These are phyloP conservation scores for Lates japonicus DNA, from an alignment of 2,797 vertebrate species.

Conservation along the genomic window DNA sequence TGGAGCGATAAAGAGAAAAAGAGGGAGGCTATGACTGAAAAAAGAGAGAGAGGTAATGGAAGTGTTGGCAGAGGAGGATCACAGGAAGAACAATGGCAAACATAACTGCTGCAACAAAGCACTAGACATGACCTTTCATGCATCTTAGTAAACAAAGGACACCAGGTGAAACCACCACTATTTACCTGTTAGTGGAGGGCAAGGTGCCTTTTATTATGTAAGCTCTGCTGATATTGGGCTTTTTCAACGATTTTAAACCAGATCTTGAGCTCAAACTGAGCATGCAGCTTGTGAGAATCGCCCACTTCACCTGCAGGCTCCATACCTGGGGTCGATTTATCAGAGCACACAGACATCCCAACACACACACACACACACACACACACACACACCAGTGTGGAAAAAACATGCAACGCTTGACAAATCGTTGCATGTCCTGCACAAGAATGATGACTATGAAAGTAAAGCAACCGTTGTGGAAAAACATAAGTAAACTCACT, in stretches of 20 bases:
- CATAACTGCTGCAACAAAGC: slow-evolving; percentile 39
- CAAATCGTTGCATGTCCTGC: slow-evolving; percentile 42
- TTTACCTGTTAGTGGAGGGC: slow-evolving; percentile 55
- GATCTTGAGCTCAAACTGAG: too few species aligned
- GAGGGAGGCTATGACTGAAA: neutral
- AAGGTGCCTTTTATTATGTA: slow-evolving; percentile 55
- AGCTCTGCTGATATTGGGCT: slow-evolving; percentile 55
- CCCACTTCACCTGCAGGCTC: too few species aligned
- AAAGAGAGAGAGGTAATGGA: neutral
- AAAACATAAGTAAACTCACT: slow-evolving; percentile 45
- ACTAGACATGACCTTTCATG: slow-evolving; percentile 56
- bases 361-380: too few species aligned
- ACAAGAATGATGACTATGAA: slow-evolving; percentile 60
- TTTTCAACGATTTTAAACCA: too few species aligned
- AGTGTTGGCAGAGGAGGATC: neutral
- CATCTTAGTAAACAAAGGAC: slow-evolving; percentile 44
- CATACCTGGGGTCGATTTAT: too few species aligned
- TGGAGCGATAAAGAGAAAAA: neutral
- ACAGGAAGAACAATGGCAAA: slow-evolving; percentile 5
- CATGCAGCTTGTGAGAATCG: too few species aligned
- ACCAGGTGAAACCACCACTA: slow-evolving; percentile 65
- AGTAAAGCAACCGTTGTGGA: slow-evolving; percentile 53
- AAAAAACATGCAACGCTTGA: slow-evolving; percentile 67
- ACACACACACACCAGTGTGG: slow-evolving; percentile 51
- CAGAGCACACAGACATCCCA: too few species aligned